These are phyloP conservation scores for Drosophila anceps DNA, from an alignment of 2,888 invertebrate genomes.

Conservation along the genomic window DNA sequence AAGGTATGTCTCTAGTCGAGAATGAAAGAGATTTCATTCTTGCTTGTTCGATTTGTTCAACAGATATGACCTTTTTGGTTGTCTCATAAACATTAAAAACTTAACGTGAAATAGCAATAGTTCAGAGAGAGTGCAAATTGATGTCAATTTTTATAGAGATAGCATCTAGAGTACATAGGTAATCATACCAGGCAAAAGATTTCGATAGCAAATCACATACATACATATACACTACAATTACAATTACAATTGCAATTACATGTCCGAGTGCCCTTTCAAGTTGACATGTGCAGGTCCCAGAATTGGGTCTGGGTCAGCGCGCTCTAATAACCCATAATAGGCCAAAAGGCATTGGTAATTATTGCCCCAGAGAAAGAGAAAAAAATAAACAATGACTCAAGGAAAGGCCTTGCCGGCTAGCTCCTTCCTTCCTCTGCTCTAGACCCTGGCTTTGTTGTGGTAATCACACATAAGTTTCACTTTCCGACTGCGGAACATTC, in stretches of 20 bases:
- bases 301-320: neutral
- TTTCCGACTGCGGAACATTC: conserved; percentile 48
- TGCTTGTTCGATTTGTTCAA: neutral
- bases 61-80: conserved; percentile 1
- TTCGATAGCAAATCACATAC: conserved; percentile 1
- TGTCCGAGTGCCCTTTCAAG: conserved; percentile 21
- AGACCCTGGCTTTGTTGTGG: conserved; percentile 15
- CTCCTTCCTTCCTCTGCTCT: neutral
- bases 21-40: neutral
- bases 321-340: conserved; percentile 37
- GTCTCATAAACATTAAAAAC: neutral
- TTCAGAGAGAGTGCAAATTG: conserved; percentile 59
- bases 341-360: conserved; percentile 34
- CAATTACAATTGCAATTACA: neutral
- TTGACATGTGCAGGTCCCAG: conserved; percentile 5
- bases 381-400: conserved; percentile 24
- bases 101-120: neutral
- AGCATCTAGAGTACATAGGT: conserved; percentile 9
- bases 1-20: neutral
- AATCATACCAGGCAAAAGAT: conserved; percentile 3
- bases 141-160: conserved; percentile 47
- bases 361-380: conserved; percentile 20
- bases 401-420: conserved; percentile 46
- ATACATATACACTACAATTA: too few relatives aligned
- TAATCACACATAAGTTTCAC: conserved; percentile 52